Conservation (phyloP, 2,113 vertebrate species). For the Peucedramus taeniatus region DNA sequence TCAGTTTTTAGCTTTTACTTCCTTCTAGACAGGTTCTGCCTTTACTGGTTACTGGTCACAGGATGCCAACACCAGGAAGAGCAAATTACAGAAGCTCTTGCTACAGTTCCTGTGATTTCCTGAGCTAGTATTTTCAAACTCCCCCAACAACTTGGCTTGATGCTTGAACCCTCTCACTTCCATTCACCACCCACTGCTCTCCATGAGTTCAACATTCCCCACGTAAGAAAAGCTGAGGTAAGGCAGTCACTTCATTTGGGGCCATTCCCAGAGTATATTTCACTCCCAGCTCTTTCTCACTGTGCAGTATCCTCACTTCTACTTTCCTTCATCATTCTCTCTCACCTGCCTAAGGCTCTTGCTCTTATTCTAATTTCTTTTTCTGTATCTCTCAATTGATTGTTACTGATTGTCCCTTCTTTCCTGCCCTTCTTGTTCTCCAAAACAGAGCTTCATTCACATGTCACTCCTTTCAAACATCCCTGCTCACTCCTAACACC, state of each 20-base stretch:
- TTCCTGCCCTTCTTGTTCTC: background rate
- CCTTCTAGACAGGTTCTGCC: background rate
- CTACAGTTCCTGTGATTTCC: background rate
- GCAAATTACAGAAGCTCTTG: background rate
- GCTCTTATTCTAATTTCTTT: background rate
- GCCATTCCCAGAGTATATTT: background rate
- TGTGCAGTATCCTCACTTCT: background rate
- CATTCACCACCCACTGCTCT: background rate
- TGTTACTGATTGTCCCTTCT: background rate
- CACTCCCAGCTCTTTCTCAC: background rate
- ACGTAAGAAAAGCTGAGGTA: background rate
- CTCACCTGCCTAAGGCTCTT: background rate
- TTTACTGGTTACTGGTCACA: background rate
- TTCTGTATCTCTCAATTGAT: background rate
- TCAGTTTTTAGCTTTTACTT: slow-evolving; percentile 12
- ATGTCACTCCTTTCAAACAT: background rate
- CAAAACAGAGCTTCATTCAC: background rate
- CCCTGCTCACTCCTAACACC: background rate
- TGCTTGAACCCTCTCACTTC: background rate
- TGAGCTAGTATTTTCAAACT: background rate
- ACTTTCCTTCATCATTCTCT: background rate
- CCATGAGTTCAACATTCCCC: background rate
- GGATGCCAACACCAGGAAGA: background rate
- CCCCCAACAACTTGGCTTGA: background rate
- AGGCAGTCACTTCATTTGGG: background rate